A percentile compares a stretch with the other conserved stretches of the same genome.
phyloP scores from a whole-genome alignment of 2,888 invertebrate genomes.

The Drosophila mimetica region DNA sequence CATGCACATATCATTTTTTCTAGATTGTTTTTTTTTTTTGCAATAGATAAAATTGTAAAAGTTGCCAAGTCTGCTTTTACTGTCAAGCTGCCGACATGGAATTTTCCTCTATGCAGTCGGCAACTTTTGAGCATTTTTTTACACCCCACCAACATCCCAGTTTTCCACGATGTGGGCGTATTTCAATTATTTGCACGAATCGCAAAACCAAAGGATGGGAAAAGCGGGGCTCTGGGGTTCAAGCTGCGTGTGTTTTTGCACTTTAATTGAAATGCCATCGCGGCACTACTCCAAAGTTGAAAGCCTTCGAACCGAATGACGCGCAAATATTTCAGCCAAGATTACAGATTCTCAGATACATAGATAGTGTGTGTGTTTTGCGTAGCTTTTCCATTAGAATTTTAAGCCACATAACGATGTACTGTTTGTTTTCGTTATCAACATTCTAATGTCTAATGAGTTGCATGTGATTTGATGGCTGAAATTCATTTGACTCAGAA shows the following conservation, averaged over 20 bases:
- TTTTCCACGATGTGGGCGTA: conserved; percentile 56
- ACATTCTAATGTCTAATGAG: conserved; percentile 37
- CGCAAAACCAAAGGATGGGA: conserved; percentile 47
- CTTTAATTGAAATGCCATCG: conserved; percentile 71
- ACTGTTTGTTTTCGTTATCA: conserved; percentile 36
- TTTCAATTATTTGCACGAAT: conserved; percentile 74
- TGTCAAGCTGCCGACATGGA: conserved; percentile 51
- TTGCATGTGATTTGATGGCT: conserved; percentile 44
- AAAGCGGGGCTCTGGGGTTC: background rate
- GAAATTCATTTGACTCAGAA: background rate
- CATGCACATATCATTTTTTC: conserved; percentile 21
- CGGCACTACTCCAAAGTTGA: conserved; percentile 29
- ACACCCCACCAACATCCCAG: background rate
- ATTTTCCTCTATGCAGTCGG: conserved; percentile 44
- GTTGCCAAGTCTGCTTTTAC: conserved; percentile 48
- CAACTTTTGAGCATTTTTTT: conserved; percentile 45
- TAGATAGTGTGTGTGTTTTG: conserved; percentile 8
- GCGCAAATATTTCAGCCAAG: conserved; percentile 21
- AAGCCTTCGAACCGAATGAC: conserved; percentile 18
- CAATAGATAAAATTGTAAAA: conserved; percentile 55
- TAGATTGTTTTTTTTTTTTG: conserved; percentile 28
- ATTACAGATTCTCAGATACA: conserved; percentile 25
- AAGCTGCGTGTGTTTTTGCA: conserved; percentile 50
- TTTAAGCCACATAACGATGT: conserved; percentile 7
- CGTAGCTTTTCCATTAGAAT: conserved; percentile 19